A percentile compares a stretch with the other conserved stretches of the same genome.
Evolutionary conservation across 2,113 vertebrate species (phyloP).

Genomic region (Ageneiosus marmoratus): DNA sequence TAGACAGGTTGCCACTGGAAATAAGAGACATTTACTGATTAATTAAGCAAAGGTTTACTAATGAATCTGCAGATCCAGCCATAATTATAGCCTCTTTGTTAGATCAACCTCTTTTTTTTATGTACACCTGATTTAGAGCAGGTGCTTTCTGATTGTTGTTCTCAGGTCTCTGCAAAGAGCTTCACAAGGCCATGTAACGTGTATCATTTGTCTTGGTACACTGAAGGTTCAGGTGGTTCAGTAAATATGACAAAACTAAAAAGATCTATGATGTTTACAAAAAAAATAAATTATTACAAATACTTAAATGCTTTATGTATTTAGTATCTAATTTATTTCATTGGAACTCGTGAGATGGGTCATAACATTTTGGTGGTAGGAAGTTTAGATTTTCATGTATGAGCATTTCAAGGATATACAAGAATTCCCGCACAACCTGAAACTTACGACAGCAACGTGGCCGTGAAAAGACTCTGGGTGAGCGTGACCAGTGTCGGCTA

Average conservation of each 20-base stretch:
- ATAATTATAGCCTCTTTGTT: constrained; percentile 17
- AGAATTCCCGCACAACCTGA: too few relatives aligned
- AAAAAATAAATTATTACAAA: background rate
- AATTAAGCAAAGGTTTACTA: constrained; percentile 19
- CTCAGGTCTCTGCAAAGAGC: constrained; percentile 4
- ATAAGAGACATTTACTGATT: constrained; percentile 29
- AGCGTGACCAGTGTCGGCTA: too few relatives aligned
- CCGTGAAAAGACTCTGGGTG: too few relatives aligned
- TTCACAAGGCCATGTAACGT: background rate
- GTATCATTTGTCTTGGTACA: background rate
- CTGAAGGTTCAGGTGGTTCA: background rate
- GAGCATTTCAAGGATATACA: too few relatives aligned
- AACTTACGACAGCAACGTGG: too few relatives aligned
- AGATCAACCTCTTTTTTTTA: background rate
- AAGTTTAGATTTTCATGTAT: too few relatives aligned
- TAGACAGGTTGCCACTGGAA: constrained; percentile 33
- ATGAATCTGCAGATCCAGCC: constrained; percentile 26
- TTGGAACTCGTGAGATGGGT: too few relatives aligned
- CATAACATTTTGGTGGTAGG: too few relatives aligned
- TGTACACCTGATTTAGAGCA: constrained; percentile 12
- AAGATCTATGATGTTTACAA: background rate
- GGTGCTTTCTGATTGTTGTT: constrained; percentile 17
- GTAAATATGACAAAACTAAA: background rate
- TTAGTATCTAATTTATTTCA: background rate
- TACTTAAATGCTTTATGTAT: background rate